Percentiles rank a stretch among this genome's conserved stretches.
phyloP scores from a whole-genome alignment of 2,888 invertebrate genomes.

The Cosmia pyralina region DNA sequence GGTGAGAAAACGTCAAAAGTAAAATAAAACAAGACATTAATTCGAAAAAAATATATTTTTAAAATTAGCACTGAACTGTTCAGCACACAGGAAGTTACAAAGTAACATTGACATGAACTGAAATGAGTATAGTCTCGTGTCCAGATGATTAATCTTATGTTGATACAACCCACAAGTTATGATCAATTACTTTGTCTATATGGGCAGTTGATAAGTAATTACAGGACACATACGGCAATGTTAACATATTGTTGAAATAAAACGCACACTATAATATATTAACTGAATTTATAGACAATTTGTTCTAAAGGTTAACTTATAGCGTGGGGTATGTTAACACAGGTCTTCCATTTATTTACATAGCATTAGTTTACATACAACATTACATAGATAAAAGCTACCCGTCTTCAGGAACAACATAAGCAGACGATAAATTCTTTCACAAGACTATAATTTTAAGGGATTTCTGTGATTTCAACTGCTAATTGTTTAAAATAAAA shows the following conservation, averaged over 20 bases:
- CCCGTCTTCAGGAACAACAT: constrained; percentile 48
- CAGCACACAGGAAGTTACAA: constrained; percentile 79
- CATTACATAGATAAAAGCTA: constrained; percentile 63
- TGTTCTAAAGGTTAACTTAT: constrained; percentile 67
- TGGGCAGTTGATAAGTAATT: constrained; percentile 28
- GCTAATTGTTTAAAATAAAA: constrained; percentile 40
- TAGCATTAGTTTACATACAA: constrained; percentile 66
- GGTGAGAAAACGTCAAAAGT: neutral
- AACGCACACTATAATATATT: constrained; percentile 42
- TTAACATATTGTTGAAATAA: constrained; percentile 45
- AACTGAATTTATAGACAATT: constrained; percentile 61
- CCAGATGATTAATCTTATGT: constrained; percentile 41
- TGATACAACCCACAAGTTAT: constrained; percentile 44
- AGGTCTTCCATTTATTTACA: constrained; percentile 71
- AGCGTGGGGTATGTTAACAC: constrained; percentile 61
- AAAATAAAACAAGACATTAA: constrained; percentile 63
- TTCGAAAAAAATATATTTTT: constrained; percentile 84
- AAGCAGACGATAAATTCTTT: constrained; percentile 48
- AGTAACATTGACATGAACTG: constrained; percentile 76
- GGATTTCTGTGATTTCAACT: constrained; percentile 46
- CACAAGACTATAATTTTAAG: constrained; percentile 24
- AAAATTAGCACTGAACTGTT: constrained; percentile 80
- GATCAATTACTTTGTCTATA: constrained; percentile 30
- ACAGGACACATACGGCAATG: constrained; percentile 36
- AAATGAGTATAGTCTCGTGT: constrained; percentile 62